Percentiles rank a stretch among this genome's conserved stretches.
These are phyloP conservation scores for Sarcophaga caerulescens DNA, from an alignment of 2,888 invertebrate species.

Conservation along the genomic window DNA sequence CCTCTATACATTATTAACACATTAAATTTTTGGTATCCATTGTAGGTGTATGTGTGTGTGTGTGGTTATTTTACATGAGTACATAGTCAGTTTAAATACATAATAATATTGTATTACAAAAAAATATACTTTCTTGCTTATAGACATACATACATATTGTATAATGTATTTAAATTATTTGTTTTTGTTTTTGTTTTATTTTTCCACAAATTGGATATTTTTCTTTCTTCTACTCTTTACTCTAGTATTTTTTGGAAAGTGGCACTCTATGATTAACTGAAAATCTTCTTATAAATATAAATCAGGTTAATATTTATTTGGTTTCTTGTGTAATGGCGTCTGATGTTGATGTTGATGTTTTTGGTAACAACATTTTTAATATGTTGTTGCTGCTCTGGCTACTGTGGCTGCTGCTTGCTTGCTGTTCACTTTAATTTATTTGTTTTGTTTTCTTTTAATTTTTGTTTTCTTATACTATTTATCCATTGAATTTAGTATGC, in stretches of 20 bases:
- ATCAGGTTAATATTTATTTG: constrained; percentile 61
- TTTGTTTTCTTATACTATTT: not conserved
- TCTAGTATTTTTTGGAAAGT: constrained; percentile 27
- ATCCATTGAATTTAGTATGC: constrained; percentile 39
- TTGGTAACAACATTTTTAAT: constrained; percentile 17
- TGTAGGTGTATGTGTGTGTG: too few relatives aligned
- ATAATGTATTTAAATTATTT: constrained; percentile 17
- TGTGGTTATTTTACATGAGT: too few relatives aligned
- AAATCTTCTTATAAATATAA: constrained; percentile 64
- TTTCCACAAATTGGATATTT: too few relatives aligned
- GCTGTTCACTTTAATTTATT: too few relatives aligned
- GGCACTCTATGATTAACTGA: constrained; percentile 62
- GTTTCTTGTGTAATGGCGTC: constrained; percentile 30
- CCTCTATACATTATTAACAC: constrained; percentile 54
- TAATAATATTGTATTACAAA: constrained; percentile 24
- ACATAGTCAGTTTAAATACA: too few relatives aligned
- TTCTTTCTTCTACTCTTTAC: too few relatives aligned
- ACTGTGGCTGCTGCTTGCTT: too few relatives aligned
- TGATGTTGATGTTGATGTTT: not conserved
- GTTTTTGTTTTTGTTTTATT: too few relatives aligned
- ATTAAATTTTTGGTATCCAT: constrained; percentile 45
- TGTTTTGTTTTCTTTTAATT: not conserved
- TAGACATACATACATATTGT: constrained; percentile 5
- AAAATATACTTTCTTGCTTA: constrained; percentile 31
- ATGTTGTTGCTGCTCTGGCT: too few relatives aligned